These are phyloP conservation scores for Aplysina aerophoba DNA, from an alignment of 37 sponge, comb jelly and placozoan genomes.

Conservation along the genomic window DNA sequence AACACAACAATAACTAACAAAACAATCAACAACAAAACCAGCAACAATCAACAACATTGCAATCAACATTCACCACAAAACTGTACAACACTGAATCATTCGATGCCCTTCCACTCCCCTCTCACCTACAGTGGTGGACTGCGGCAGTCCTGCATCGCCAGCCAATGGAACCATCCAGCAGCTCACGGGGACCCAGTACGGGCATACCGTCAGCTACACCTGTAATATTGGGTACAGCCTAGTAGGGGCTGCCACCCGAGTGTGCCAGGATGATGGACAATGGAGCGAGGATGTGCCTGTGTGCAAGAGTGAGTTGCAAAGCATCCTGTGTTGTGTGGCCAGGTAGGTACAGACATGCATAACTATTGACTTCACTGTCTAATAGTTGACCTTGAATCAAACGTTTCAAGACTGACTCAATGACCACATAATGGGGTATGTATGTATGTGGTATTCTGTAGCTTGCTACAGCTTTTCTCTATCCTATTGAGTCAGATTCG, in stretches of 20 bases:
- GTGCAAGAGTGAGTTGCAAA: slow-evolving; percentile 43
- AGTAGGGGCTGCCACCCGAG: slow-evolving; percentile 28
- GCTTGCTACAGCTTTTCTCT: no score
- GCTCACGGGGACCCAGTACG: slow-evolving; percentile 31
- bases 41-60: no score
- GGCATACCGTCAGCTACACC: slow-evolving; percentile 50
- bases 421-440: background rate
- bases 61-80: no score
- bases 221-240: slow-evolving; percentile 61
- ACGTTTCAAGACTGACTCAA: background rate
- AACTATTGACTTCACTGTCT: background rate
- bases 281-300: slow-evolving; percentile 45
- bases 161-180: slow-evolving; percentile 28
- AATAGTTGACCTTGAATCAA: background rate
- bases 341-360: background rate
- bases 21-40: no score
- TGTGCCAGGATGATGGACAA: slow-evolving; percentile 52
- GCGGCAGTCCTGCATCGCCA: slow-evolving; percentile 43
- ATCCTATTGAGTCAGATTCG: no score
- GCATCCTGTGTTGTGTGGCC: background rate
- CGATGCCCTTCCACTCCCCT: background rate
- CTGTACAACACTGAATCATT: background rate
- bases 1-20: no score
- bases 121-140: slow-evolving; percentile 51
- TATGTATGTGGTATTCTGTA: background rate